A percentile compares a stretch with the other conserved stretches of the same genome.
Evolutionary conservation across 2,888 invertebrate species (phyloP).

Genomic region (Frankliniella fusca): DNA sequence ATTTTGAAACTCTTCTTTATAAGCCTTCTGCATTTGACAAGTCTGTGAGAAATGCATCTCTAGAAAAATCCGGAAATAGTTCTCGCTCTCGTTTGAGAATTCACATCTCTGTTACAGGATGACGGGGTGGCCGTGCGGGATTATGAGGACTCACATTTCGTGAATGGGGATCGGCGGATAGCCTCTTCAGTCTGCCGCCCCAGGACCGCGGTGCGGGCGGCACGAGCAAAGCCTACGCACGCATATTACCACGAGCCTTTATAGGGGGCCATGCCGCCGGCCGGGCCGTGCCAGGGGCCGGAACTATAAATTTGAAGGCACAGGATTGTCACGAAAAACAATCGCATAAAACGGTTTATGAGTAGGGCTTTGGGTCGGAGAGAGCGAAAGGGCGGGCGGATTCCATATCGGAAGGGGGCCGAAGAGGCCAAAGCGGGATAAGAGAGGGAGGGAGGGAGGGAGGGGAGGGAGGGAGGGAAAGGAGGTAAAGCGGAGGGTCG

Average conservation of each 20-base stretch:
- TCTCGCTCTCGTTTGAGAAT: too few species aligned
- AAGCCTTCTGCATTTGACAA: too few species aligned
- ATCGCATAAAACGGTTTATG: constrained; percentile 26
- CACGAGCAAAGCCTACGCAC: background rate
- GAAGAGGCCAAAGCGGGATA: background rate
- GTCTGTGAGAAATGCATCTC: too few species aligned
- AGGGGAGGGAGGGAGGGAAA: too few species aligned
- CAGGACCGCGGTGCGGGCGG: background rate
- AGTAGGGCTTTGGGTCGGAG: background rate
- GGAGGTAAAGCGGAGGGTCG: too few species aligned
- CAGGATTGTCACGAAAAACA: constrained; percentile 22
- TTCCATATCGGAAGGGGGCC: background rate
- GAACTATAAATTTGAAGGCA: constrained; percentile 25
- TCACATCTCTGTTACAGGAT: too few species aligned
- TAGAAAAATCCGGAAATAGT: too few species aligned
- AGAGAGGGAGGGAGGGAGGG: background rate
- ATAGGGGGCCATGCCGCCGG: background rate
- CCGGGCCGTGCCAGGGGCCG: background rate
- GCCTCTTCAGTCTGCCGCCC: background rate
- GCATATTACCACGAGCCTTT: background rate
- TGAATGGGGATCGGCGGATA: too few species aligned
- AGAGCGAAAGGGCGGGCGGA: too few species aligned
- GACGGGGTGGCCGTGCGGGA: background rate
- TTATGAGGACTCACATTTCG: background rate
- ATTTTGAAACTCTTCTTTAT: too few species aligned